phyloP scores from a whole-genome alignment of 2,113 vertebrate species.

The Nibea albiflora region DNA sequence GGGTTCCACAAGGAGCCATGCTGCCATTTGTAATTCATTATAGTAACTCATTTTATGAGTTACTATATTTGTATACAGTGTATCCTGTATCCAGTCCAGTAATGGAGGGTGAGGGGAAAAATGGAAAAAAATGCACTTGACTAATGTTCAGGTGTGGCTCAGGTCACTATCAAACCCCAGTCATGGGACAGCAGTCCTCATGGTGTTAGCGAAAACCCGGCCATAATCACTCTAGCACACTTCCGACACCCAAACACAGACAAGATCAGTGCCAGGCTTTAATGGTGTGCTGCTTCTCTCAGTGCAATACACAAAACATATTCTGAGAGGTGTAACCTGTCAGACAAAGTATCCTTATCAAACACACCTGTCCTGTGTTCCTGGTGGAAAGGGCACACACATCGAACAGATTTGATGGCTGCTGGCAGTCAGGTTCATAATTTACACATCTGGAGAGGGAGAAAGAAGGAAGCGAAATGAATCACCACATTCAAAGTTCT shows the following conservation, averaged over 20 bases:
- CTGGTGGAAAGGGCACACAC: conserved; percentile 98
- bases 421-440: conserved; percentile 83
- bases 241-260: conserved; percentile 90
- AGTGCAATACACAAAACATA: too few species aligned
- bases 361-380: conserved; percentile 94
- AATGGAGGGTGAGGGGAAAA: background rate
- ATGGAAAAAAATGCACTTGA: too few species aligned
- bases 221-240: conserved; percentile 90
- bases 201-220: conserved; percentile 87
- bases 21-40: too few species aligned
- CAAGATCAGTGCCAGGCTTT: conserved; percentile 88
- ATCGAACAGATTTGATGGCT: conserved; percentile 84
- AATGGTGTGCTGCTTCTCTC: conserved; percentile 85
- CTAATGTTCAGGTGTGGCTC: conserved; percentile 84
- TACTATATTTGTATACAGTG: too few species aligned
- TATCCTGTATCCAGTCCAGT: background rate
- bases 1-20: background rate
- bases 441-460: too few species aligned
- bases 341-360: too few species aligned
- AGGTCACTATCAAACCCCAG: conserved; percentile 88
- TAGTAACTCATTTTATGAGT: too few species aligned
- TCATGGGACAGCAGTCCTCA: conserved; percentile 83
- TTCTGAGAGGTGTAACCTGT: too few species aligned
- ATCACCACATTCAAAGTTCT: too few species aligned
- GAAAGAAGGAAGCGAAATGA: too few species aligned